Percentiles rank a stretch among this genome's conserved stretches.
These are phyloP conservation scores for Drosophila truncata DNA, from an alignment of 1,140 invertebrate genomes.

Conservation along the genomic window DNA sequence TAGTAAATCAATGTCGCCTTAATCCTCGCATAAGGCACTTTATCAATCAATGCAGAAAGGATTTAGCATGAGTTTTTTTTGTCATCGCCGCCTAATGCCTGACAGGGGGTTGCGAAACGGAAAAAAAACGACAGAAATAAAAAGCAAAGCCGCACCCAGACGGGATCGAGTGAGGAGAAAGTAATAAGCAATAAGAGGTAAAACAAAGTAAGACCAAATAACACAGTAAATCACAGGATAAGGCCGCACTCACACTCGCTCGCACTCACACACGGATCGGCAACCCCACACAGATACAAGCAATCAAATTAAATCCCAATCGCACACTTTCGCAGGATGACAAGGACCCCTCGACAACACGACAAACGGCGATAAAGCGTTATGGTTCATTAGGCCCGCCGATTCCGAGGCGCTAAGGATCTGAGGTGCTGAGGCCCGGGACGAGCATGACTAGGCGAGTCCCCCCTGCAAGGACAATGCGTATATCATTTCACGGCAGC, in stretches of 20 bases:
- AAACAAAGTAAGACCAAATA: constrained; percentile 83
- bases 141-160: constrained; percentile 47
- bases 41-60: constrained; percentile 84
- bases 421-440: constrained; percentile 14
- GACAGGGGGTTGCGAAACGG: constrained; percentile 15
- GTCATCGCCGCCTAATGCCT: constrained; percentile 67
- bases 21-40: constrained; percentile 82
- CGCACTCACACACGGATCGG: constrained; percentile 34
- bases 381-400: constrained; percentile 80
- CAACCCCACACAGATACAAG: constrained; percentile 63
- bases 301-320: constrained; percentile 84
- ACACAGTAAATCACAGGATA: constrained; percentile 83
- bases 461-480: constrained; percentile 55
- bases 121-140: constrained; percentile 1
- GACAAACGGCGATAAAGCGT: constrained; percentile 80
- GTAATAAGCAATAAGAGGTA: constrained; percentile 81
- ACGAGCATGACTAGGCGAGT: constrained; percentile 36
- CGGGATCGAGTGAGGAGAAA: constrained; percentile 28
- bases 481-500: constrained; percentile 63
- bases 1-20: constrained; percentile 81
- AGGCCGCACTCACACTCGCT: constrained; percentile 59
- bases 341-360: constrained; percentile 40
- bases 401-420: constrained; percentile 45
- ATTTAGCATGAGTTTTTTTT: constrained; percentile 78
- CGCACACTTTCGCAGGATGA: constrained; percentile 72